Percentiles rank a stretch among this genome's conserved stretches.
Conservation (phyloP, 2,888 invertebrate genomes). For the Prosopocoilus inquinatus region DNA sequence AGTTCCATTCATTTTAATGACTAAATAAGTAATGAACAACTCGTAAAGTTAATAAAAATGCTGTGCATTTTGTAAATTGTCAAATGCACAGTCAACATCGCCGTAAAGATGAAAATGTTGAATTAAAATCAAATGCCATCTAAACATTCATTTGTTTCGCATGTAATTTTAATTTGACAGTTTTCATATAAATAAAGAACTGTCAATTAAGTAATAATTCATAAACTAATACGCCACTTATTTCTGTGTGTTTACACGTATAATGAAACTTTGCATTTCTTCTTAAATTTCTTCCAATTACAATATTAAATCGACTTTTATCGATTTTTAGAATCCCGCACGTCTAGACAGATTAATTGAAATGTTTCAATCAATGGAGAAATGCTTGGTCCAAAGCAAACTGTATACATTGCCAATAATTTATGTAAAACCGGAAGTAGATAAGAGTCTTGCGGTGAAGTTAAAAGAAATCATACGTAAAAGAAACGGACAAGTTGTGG, state of each 20-base stretch:
- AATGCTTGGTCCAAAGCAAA: constrained; percentile 78
- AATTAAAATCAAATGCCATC: too few relatives aligned
- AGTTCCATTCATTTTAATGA: too few relatives aligned
- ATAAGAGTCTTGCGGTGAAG: constrained; percentile 74
- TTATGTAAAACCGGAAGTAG: constrained; percentile 81
- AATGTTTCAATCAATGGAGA: constrained; percentile 88
- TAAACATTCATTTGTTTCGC: too few relatives aligned
- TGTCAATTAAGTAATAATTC: too few relatives aligned
- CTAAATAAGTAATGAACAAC: background rate
- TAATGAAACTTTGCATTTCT: background rate
- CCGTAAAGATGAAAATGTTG: too few relatives aligned
- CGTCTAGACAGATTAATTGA: constrained; percentile 90
- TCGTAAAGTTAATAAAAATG: constrained; percentile 2
- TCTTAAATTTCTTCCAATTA: background rate
- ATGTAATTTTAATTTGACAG: too few relatives aligned
- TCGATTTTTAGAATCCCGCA: constrained; percentile 71
- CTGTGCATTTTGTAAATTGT: background rate
- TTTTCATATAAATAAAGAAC: too few relatives aligned
- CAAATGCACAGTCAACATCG: too few relatives aligned
- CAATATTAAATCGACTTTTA: constrained; percentile 11
- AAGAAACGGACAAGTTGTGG: constrained; percentile 74
- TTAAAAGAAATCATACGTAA: constrained; percentile 86
- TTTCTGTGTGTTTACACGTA: background rate
- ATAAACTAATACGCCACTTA: too few relatives aligned
- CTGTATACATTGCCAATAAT: constrained; percentile 76